Percentiles rank a stretch among this genome's conserved stretches.
Evolutionary conservation across 2,113 vertebrate genomes (phyloP).

Genomic region (Mus pahari): DNA sequence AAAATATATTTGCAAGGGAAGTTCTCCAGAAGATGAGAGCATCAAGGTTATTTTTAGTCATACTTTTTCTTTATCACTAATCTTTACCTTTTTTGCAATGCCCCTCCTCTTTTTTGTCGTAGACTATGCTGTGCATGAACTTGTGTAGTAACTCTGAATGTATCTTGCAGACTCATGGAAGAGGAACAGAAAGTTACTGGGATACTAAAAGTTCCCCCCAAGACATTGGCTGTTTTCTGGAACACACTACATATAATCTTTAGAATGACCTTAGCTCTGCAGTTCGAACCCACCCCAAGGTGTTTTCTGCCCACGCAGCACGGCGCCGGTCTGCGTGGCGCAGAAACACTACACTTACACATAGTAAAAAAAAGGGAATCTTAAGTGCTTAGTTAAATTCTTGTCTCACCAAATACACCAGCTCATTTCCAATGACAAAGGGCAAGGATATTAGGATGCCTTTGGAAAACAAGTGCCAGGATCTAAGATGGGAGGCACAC

Average conservation of each 20-base stretch:
- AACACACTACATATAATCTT: conserved; percentile 41
- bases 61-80: conserved; percentile 55
- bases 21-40: conserved; percentile 41
- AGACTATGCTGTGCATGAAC: conserved; percentile 32
- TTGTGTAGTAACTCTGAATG: conserved; percentile 7
- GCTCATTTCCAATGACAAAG: neutral
- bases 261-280: conserved; percentile 7
- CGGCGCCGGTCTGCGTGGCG: no score
- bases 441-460: neutral
- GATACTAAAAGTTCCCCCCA: conserved; percentile 21
- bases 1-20: conserved; percentile 47
- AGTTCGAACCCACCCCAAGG: no score
- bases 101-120: neutral
- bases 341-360: no score
- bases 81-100: conserved; percentile 54
- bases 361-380: neutral
- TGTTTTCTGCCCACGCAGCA: no score
- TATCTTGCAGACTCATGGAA: neutral
- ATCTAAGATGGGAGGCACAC: neutral
- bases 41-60: conserved; percentile 53
- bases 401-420: neutral
- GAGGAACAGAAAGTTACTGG: conserved; percentile 35
- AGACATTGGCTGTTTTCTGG: conserved; percentile 10
- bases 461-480: neutral
- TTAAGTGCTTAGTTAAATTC: neutral